These are phyloP conservation scores for Psilopsiagon aurifrons DNA, from an alignment of 2,113 vertebrate genomes.

Conservation along the genomic window DNA sequence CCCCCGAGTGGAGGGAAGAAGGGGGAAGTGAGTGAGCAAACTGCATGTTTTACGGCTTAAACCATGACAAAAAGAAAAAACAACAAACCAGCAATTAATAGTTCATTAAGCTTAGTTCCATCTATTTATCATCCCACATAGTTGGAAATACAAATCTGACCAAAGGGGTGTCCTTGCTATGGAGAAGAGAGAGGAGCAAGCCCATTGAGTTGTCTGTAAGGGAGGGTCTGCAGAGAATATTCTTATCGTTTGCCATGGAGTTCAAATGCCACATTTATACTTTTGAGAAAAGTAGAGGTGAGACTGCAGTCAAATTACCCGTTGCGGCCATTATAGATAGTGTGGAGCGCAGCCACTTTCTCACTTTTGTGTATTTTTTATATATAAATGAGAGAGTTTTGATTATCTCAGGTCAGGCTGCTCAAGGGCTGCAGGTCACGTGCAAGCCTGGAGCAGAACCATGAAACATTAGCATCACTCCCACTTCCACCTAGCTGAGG, in stretches of 20 bases:
- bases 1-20: no score
- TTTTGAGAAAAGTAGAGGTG: background rate
- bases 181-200: background rate
- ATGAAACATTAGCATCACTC: background rate
- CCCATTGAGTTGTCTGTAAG: background rate
- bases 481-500: background rate
- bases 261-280: background rate
- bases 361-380: background rate
- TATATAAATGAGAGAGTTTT: background rate
- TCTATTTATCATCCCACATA: fast-evolving
- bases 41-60: no score
- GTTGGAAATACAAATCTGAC: background rate
- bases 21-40: no score
- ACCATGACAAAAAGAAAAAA: background rate
- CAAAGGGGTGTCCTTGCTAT: background rate
- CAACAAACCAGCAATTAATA: background rate
- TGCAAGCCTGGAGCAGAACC: background rate
- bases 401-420: background rate
- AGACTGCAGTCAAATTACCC: background rate
- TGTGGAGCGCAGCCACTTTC: background rate
- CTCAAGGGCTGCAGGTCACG: background rate
- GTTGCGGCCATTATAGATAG: background rate
- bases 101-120: background rate
- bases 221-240: background rate
- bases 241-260: background rate